Evolutionary conservation across 2,113 vertebrate species (phyloP), one percentile per base, ranked within the genome.

Genomic region (Petrocephalus zakoni): DNA sequence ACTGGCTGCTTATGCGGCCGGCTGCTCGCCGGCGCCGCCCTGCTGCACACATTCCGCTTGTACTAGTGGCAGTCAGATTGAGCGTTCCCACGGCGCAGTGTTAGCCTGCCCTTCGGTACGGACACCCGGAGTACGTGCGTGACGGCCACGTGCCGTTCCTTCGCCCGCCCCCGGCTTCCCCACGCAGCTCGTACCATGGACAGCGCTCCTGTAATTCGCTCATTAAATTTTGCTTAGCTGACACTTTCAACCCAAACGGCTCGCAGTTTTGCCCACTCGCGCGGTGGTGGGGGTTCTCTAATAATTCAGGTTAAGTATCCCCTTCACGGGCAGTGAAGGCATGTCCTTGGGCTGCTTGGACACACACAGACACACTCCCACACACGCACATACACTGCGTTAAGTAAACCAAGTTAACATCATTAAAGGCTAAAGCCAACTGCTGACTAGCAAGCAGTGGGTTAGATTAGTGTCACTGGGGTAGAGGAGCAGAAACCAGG

Each of bases 381-480:
- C 55, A 22, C 21, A 4, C 64, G 11, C 10, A 15, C 64, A 34
- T n/a, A 34, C 68, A 72, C 29, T 64, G 58, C 58, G n/a, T 25
- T 25, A 78, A 78, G 15, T 46, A 46, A 83, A 49, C 19, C 19
- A 46, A 83, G 81, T 83, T 83, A 83, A 83, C 15, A 5, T 46
- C 81, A 83, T 83, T 46, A 49, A 49, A 2, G 22, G 46, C 46
- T 21, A 5, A 81, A 81, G 37, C 34, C 10, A 3, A 68, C 21
- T 15, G 61, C 61, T n/a, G 61, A 55, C 61, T 83, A 49, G 81
- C 21, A 22, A 22, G 34, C 94, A 52, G 47, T 88, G 68, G 95
- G 95, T 95, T 95, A 95, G 94, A 95, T 94, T 94, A 94, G 94
- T 94, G 95, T 95, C 94, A 95, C 19, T 95, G 93, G 95, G 90